These are phyloP conservation scores for Hemicentrotus pulcherrimus DNA, from an alignment of 35 echinoderm and acorn worm species.

Conservation along the genomic window DNA sequence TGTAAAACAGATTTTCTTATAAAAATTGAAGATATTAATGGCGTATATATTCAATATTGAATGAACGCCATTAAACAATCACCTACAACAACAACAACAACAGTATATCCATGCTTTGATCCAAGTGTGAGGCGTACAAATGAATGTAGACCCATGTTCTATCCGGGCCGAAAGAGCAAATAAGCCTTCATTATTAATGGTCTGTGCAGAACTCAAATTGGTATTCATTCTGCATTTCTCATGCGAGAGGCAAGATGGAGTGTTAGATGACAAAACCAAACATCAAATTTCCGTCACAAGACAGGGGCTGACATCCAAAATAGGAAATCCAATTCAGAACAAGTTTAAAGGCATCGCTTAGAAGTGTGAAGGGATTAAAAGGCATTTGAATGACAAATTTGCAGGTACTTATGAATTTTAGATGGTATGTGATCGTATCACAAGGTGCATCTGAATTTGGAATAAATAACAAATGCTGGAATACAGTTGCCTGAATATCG, in stretches of 20 bases:
- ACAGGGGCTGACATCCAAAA: neutral
- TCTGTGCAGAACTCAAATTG: neutral
- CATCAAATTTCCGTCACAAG: neutral
- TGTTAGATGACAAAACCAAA: neutral
- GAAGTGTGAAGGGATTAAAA: neutral
- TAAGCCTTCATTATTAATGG: neutral
- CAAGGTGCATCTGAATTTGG: too few relatives aligned
- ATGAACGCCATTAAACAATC: too few relatives aligned
- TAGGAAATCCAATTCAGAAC: neutral
- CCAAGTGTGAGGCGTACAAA: neutral
- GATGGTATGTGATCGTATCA: too few relatives aligned
- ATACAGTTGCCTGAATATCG: too few relatives aligned
- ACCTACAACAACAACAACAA: too few relatives aligned
- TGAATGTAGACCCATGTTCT: neutral
- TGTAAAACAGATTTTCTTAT: too few relatives aligned
- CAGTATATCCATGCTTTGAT: neutral
- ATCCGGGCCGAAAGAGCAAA: neutral
- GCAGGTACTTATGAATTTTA: too few relatives aligned
- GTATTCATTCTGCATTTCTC: neutral
- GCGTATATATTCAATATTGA: too few relatives aligned
- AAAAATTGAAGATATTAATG: too few relatives aligned
- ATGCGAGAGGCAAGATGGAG: neutral
- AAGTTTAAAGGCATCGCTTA: neutral
- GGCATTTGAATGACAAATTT: neutral
- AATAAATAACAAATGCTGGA: too few relatives aligned